Evolutionary conservation across 2,113 vertebrate species (phyloP).

Genomic region (Bambusicola thoracicus): DNA sequence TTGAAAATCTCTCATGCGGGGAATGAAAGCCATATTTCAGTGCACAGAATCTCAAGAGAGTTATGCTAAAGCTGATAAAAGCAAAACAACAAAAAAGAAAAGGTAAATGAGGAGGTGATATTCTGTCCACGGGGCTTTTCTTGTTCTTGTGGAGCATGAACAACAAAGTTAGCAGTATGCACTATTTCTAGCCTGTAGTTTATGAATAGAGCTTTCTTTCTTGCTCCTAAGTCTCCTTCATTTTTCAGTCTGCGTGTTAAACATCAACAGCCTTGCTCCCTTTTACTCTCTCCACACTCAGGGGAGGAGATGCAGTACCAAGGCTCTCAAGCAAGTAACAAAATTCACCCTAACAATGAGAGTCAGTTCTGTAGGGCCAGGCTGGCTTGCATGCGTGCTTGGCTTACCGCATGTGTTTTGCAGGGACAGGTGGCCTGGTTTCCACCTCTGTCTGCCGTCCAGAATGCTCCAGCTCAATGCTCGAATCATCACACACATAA

Average conservation of each 20-base stretch:
- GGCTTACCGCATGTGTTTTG: neutral
- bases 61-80: constrained; percentile 34
- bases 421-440: neutral
- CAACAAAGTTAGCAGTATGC: constrained; percentile 44
- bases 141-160: neutral
- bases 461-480: neutral
- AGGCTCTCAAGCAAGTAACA: neutral
- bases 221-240: neutral
- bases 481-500: neutral
- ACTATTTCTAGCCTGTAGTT: constrained; percentile 57
- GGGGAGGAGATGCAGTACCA: neutral
- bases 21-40: constrained; percentile 21
- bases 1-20: constrained; percentile 30
- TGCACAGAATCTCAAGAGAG: neutral
- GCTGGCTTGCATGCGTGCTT: neutral
- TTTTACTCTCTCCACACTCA: neutral
- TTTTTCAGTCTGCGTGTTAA: constrained; percentile 41
- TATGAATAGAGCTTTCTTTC: constrained; percentile 65
- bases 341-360: neutral
- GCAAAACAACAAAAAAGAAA: neutral
- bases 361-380: neutral
- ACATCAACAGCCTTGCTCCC: neutral
- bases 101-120: neutral
- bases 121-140: constrained; percentile 37
- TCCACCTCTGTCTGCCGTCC: neutral